phyloP scores from a whole-genome alignment of 2,797 vertebrate genomes.

The Tympanoctomys barrerae region DNA sequence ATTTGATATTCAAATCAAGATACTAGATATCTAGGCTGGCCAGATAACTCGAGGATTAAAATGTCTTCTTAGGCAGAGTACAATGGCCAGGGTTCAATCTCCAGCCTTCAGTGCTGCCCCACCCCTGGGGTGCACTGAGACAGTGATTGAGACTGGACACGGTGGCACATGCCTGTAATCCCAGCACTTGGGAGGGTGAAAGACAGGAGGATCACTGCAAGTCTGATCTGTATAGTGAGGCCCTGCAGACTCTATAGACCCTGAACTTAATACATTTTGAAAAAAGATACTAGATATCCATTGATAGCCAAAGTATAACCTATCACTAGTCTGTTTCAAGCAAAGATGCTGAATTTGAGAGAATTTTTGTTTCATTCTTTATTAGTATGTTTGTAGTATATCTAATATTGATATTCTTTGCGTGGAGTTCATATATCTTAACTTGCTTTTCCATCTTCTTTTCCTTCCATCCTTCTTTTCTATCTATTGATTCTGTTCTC shows the following conservation, averaged over 20 bases:
- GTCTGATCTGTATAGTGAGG: too few species aligned
- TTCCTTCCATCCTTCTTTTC: background rate
- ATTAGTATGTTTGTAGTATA: background rate
- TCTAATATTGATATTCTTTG: background rate
- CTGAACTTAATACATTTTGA: too few species aligned
- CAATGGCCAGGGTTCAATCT: too few species aligned
- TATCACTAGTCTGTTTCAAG: background rate
- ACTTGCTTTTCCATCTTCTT: background rate
- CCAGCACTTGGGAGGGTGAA: too few species aligned
- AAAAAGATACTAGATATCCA: background rate
- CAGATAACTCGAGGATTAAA: too few species aligned
- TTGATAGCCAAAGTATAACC: background rate
- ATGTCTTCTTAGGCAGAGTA: too few species aligned
- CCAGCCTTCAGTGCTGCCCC: too few species aligned
- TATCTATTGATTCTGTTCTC: background rate
- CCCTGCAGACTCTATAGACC: too few species aligned
- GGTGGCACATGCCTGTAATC: too few species aligned
- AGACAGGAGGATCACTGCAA: too few species aligned
- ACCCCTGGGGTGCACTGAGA: too few species aligned
- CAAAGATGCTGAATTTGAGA: background rate
- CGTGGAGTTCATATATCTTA: background rate
- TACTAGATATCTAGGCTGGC: background rate
- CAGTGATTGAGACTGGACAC: too few species aligned
- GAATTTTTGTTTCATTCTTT: background rate
- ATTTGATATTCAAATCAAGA: slow-evolving; percentile 24